Percentiles rank a stretch among this genome's conserved stretches.
These are phyloP conservation scores for Hecatera dysodea DNA, from an alignment of 2,888 invertebrate species.

Conservation along the genomic window DNA sequence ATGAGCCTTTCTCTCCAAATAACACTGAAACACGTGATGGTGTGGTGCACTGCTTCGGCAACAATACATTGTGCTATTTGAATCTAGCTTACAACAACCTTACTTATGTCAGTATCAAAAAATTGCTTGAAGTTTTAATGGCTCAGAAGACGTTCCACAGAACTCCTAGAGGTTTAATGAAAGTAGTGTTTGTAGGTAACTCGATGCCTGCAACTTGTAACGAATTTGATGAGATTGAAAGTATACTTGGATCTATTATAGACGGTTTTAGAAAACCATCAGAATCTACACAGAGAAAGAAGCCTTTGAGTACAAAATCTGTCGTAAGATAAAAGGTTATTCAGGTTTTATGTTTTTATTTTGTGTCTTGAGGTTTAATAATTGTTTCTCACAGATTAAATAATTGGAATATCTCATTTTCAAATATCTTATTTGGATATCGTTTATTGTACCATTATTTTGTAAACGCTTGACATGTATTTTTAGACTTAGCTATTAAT, in stretches of 20 bases:
- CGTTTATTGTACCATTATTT: not conserved
- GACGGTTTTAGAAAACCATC: not conserved
- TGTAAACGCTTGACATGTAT: too few relatives aligned
- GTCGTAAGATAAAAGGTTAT: not conserved
- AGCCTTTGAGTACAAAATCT: not conserved
- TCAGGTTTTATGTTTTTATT: not conserved
- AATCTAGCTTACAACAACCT: constrained; percentile 80
- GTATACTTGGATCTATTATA: constrained; percentile 30
- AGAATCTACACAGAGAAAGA: not conserved
- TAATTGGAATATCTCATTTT: not conserved
- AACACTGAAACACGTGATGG: constrained; percentile 67
- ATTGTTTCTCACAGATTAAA: not conserved
- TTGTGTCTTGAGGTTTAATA: not conserved
- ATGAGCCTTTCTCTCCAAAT: constrained; percentile 70
- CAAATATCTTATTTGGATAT: not conserved
- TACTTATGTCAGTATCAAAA: constrained; percentile 70
- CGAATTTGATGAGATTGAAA: constrained; percentile 65
- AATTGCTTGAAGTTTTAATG: constrained; percentile 70
- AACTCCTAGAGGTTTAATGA: constrained; percentile 76
- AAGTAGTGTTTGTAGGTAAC: constrained; percentile 79
- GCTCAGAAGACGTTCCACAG: constrained; percentile 70
- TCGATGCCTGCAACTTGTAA: constrained; percentile 71
- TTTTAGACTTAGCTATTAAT: too few relatives aligned
- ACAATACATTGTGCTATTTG: constrained; percentile 74
- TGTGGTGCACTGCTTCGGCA: constrained; percentile 72